Evolutionary conservation across 2,797 vertebrate genomes (phyloP).

Genomic region (Lacerta viridis): DNA sequence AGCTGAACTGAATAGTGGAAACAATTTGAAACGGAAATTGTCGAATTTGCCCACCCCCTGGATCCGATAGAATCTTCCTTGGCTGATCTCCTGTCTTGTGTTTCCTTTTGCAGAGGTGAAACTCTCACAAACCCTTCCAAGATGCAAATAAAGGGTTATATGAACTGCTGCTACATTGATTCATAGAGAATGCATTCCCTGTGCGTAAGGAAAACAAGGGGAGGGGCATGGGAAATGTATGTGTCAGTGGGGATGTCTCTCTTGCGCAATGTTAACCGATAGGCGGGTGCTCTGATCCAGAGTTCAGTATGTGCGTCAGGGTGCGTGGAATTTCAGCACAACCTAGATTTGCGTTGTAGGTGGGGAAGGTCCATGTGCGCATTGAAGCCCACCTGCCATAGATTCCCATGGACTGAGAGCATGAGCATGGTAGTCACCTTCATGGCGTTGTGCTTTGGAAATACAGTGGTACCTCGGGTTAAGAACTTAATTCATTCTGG

Average conservation of each 20-base stretch:
- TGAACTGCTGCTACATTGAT: not conserved
- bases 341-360: not conserved
- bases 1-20: too few relatives aligned
- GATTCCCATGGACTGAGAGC: too few relatives aligned
- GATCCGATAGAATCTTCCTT: not conserved
- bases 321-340: not conserved
- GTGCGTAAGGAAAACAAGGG: conserved; percentile 4
- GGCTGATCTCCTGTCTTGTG: not conserved
- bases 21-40: too few relatives aligned
- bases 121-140: not conserved
- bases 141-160: rapidly evolving
- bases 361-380: not conserved
- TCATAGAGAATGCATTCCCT: not conserved
- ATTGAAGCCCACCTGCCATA: not conserved
- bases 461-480: too few relatives aligned
- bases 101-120: rapidly evolving
- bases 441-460: not conserved
- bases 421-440: too few relatives aligned
- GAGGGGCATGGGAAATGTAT: conserved; percentile 16
- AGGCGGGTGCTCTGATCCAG: not conserved
- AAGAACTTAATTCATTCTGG: too few relatives aligned
- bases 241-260: not conserved
- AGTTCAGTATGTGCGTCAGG: not conserved
- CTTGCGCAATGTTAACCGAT: too few relatives aligned
- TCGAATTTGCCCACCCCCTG: too few relatives aligned